phyloP scores from a whole-genome alignment of 92 coral and sea anemone genomes.

The Virgularia gustaviana region DNA sequence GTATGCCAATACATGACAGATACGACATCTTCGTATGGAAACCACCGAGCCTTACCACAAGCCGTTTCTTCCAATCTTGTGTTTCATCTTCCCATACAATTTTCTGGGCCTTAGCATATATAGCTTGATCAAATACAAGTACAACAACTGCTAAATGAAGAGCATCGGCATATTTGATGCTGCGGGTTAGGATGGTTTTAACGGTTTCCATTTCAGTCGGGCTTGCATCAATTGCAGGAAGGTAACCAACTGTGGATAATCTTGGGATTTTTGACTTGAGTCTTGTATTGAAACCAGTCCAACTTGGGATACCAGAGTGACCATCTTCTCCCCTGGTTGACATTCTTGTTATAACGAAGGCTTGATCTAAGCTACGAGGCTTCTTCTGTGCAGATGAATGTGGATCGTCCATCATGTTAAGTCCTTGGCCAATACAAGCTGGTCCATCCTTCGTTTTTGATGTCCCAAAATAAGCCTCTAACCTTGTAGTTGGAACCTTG shows the following conservation, averaged over 20 bases:
- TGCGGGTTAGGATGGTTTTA: constrained; percentile 37
- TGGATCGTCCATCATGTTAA: background rate
- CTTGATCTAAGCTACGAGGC: background rate
- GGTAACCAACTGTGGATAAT: constrained; percentile 55
- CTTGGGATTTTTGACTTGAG: constrained; percentile 30
- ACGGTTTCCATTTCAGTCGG: constrained; percentile 66
- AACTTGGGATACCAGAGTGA: constrained; percentile 14
- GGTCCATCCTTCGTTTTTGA: background rate
- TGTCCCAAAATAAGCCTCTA: background rate
- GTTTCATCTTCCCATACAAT: constrained; percentile 47
- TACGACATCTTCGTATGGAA: constrained; percentile 52
- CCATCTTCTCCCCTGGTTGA: background rate
- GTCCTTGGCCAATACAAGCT: background rate
- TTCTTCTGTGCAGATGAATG: background rate
- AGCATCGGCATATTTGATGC: constrained; percentile 32
- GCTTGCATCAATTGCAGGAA: constrained; percentile 56
- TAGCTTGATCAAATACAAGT: constrained; percentile 61
- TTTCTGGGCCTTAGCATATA: constrained; percentile 60
- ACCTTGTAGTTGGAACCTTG: background rate
- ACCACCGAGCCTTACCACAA: constrained; percentile 49
- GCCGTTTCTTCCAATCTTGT: constrained; percentile 26
- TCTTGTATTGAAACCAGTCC: constrained; percentile 60
- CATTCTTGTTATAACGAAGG: background rate
- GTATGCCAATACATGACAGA: constrained; percentile 40
- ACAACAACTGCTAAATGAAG: constrained; percentile 42